Percentiles rank a stretch among this genome's conserved stretches.
These are phyloP conservation scores for Mycteria americana DNA, from an alignment of 2,797 vertebrate species.

Conservation along the genomic window DNA sequence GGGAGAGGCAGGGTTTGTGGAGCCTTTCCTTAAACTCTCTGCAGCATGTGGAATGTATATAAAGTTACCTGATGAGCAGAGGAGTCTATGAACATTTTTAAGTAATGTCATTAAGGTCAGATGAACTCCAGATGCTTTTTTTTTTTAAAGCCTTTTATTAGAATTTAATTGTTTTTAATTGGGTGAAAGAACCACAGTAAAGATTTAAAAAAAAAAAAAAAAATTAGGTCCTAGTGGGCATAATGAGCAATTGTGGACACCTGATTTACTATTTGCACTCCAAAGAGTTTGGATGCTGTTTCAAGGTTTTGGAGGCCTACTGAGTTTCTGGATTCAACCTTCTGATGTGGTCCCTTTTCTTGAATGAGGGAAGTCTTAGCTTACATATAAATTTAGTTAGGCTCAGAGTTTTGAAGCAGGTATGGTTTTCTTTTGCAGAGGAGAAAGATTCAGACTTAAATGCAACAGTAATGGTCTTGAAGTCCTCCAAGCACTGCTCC, in stretches of 20 bases:
- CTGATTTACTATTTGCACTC: not conserved
- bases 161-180: not conserved
- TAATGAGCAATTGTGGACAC: not conserved
- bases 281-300: not conserved
- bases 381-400: not conserved
- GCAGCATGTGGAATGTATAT: not conserved
- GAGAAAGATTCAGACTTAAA: not conserved
- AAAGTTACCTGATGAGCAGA: not conserved
- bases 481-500: not conserved
- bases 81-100: not conserved
- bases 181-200: not conserved
- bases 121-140: not conserved
- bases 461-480: not conserved
- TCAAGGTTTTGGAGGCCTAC: not conserved
- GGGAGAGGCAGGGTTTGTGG: not conserved
- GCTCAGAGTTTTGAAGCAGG: not conserved
- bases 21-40: not conserved
- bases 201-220: no score
- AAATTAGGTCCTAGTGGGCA: not conserved
- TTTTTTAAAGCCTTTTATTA: not conserved
- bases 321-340: not conserved
- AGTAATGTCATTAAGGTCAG: not conserved
- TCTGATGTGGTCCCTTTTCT: not conserved
- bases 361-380: not conserved
- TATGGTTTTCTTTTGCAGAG: not conserved